These are phyloP conservation scores for Caenorhabditis doughertyi DNA, from an alignment of 2,888 invertebrate species.

Conservation along the genomic window DNA sequence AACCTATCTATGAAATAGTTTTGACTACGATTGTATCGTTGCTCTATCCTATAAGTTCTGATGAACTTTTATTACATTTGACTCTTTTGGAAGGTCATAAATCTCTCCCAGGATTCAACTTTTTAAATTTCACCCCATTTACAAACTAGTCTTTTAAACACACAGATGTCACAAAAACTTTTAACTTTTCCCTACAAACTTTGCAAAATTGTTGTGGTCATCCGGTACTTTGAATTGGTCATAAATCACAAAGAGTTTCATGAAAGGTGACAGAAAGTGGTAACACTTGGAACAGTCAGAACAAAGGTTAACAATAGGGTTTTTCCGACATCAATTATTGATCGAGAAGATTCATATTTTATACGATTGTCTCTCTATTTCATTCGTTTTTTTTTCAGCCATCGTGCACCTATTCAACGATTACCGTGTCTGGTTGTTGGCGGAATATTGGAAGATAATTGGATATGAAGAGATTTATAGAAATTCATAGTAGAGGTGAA, in stretches of 20 bases:
- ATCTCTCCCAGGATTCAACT: not conserved
- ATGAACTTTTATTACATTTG: not conserved
- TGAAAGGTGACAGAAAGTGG: slow-evolving; percentile 14
- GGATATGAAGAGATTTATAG: slow-evolving; percentile 25
- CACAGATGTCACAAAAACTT: not conserved
- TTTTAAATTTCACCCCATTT: not conserved
- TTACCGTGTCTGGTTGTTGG: slow-evolving; percentile 44
- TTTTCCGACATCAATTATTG: slow-evolving; percentile 43
- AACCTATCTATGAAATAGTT: too few relatives aligned
- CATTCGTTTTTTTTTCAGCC: slow-evolving; percentile 38
- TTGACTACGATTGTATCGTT: too few relatives aligned
- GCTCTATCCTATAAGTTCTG: not conserved
- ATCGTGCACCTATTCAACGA: slow-evolving; percentile 24
- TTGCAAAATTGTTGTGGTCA: slow-evolving; percentile 51
- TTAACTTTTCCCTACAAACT: slow-evolving; percentile 17
- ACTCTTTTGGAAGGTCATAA: slow-evolving; percentile 3
- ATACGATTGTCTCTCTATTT: slow-evolving; percentile 28
- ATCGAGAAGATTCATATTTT: slow-evolving; percentile 27
- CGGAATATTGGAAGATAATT: not conserved
- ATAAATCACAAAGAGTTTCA: slow-evolving; percentile 39
- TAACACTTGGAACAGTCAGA: slow-evolving; percentile 15
- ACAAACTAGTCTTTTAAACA: not conserved
- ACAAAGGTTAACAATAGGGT: slow-evolving; percentile 35
- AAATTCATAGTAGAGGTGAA: slow-evolving; percentile 13
- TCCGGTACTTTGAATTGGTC: slow-evolving; percentile 26